Evolutionary conservation across 1,140 invertebrate species (phyloP).

Genomic region (Rhyzopertha dominica): DNA sequence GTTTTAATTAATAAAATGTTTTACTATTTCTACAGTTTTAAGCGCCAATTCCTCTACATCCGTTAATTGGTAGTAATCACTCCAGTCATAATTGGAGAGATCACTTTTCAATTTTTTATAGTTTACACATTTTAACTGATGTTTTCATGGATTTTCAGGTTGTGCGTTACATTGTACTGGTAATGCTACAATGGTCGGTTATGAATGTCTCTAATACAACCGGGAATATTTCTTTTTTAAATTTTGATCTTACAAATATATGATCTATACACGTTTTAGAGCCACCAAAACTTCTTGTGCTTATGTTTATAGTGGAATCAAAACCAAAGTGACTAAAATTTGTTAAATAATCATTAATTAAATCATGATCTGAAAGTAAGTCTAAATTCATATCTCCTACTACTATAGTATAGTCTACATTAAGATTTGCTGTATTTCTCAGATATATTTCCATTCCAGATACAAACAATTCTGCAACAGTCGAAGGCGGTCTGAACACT

Average conservation of each 20-base stretch:
- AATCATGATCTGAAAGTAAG: not conserved
- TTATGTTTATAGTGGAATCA: not conserved
- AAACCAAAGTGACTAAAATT: not conserved
- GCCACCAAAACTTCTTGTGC: not conserved
- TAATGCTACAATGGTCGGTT: too few species aligned
- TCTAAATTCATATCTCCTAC: not conserved
- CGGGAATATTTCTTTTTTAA: not conserved
- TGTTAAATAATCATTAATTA: conserved; percentile 4
- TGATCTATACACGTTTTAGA: not conserved
- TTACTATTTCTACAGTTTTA: too few species aligned
- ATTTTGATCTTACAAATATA: not conserved
- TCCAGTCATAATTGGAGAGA: too few species aligned
- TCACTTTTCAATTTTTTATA: too few species aligned
- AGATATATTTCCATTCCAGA: not conserved
- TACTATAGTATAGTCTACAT: not conserved
- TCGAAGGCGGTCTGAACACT: conserved; percentile 1
- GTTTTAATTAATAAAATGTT: too few species aligned
- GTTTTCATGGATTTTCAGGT: too few species aligned
- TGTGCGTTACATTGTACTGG: too few species aligned
- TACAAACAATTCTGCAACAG: not conserved
- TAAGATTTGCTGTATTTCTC: not conserved
- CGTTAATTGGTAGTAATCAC: too few species aligned
- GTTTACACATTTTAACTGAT: too few species aligned
- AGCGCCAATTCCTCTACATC: too few species aligned
- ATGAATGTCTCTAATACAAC: not conserved